Base-by-base conservation (phyloP, 2,113 vertebrate species). In the Toxotes jaculatrix region DNA sequence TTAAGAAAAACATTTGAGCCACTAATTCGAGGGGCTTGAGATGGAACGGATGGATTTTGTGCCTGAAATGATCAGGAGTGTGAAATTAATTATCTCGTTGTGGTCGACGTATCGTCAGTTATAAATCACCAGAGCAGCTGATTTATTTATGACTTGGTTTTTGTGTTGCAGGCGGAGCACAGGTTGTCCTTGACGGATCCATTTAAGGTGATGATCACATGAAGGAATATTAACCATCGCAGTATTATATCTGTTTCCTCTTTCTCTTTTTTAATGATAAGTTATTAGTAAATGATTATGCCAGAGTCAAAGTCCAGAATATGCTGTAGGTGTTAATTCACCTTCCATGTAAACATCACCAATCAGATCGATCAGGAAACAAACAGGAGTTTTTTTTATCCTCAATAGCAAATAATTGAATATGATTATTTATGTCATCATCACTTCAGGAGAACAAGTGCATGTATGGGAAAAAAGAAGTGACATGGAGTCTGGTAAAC, bases 81-180 rank as follows among this genome's bases (percentile, higher is more conserved):
- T 1, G 19, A 6, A 75, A 47, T 66, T 2, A 59, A 45, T 45
- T 51, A 4, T 62, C 4, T 43, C 57, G 23, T 32, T 23, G 12
- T 0, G 40, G 32, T 7, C 0, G 4, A 45, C 56, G 31, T 19
- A 38, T 65, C 63, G 2, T 45, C 7, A 40, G 27, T n/a, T 47
- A 51, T 13, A 14, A 59, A 42, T 77, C 61, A 59, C 4, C 0
- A 5, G 2, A 66, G 61, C 69, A 14, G 57, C 14, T 70, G 2
- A 1, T 19, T 27, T 10, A 31, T 79, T 68, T 11, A 12, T 1
- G 0, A 40, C 36, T 5, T 74, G 31, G 27, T 71, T 34, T 73
- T 61, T 91, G 51, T 91, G 71, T 92, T 89, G 51, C 84, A 90
- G 86, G 72, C 45, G 3, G 84, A 91, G 67, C 84, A 40, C 27